Conservation (phyloP, 2,888 invertebrate genomes). For the Lamellibrachia satsuma region DNA sequence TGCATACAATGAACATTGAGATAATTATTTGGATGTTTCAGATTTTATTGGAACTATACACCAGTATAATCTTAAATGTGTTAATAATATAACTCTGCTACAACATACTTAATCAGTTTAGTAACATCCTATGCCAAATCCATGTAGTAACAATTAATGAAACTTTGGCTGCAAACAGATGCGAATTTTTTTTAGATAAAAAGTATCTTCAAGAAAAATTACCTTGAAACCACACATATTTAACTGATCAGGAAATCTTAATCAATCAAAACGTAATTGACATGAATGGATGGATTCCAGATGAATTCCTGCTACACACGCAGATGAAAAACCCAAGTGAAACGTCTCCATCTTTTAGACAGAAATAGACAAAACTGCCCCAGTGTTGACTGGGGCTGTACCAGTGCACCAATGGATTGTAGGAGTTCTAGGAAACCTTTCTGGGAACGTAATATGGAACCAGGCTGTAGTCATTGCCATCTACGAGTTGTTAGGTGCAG, state of each 20-base stretch:
- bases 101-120: neutral
- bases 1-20: neutral
- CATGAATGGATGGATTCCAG: neutral
- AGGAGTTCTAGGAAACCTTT: neutral
- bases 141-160: neutral
- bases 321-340: neutral
- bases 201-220: neutral
- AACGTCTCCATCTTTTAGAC: neutral
- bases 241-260: neutral
- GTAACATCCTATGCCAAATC: neutral
- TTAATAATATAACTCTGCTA: neutral
- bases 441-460: neutral
- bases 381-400: neutral
- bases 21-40: neutral
- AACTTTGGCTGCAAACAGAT: neutral
- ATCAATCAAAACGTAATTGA: neutral
- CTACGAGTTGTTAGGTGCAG: neutral
- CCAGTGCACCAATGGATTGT: neutral
- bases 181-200: neutral
- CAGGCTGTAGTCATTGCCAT: neutral
- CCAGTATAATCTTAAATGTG: neutral
- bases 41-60: neutral
- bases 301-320: neutral
- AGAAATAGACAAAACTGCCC: neutral
- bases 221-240: neutral